These are phyloP conservation scores for Ondatra zibethicus DNA, from an alignment of 2,113 vertebrate species.

Conservation along the genomic window DNA sequence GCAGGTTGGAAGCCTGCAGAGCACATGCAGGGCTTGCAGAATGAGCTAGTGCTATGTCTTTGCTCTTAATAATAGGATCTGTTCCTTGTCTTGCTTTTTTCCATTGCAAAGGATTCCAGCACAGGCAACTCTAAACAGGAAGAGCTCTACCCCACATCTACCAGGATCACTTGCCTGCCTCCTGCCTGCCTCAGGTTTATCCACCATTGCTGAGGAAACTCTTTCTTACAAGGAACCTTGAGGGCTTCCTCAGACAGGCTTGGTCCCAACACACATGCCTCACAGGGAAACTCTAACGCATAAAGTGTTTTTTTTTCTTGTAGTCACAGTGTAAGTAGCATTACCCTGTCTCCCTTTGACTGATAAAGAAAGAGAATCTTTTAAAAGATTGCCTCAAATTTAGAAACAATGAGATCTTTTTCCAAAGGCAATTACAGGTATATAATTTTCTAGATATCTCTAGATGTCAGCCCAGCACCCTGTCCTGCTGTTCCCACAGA, in stretches of 20 bases:
- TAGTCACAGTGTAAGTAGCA: background rate
- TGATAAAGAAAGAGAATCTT: background rate
- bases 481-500: too few relatives aligned
- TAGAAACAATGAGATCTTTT: background rate
- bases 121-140: background rate
- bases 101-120: too few relatives aligned
- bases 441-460: background rate
- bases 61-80: background rate
- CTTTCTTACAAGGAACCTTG: background rate
- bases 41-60: background rate
- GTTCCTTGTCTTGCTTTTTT: background rate
- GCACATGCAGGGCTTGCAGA: background rate
- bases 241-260: background rate
- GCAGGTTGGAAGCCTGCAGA: background rate
- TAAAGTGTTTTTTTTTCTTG: background rate
- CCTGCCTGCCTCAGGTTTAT: background rate
- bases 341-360: background rate
- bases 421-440: background rate
- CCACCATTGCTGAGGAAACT: background rate
- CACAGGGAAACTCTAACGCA: background rate
- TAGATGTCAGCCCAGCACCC: background rate
- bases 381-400: background rate
- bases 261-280: accelerated
- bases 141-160: background rate
- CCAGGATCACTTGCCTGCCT: too few relatives aligned